A percentile compares a stretch with the other conserved stretches of the same genome.
Evolutionary conservation across 2,797 vertebrate species (phyloP).

Genomic region (Spea hammondii): DNA sequence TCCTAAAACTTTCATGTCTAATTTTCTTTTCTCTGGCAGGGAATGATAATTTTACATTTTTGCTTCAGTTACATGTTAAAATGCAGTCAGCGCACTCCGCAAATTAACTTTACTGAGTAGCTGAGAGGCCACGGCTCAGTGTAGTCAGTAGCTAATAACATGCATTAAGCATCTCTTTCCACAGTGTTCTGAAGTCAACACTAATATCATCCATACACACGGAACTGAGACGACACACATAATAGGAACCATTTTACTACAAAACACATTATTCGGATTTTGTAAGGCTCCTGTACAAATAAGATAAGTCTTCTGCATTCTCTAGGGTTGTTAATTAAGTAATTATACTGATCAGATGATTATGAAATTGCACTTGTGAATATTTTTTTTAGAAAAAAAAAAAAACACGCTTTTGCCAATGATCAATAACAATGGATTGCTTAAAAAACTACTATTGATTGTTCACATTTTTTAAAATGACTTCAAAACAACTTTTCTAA

Average conservation of each 20-base stretch:
- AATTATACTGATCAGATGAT: conserved; percentile 32
- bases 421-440: conserved; percentile 21
- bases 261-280: too few relatives aligned
- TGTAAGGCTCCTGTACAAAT: too few relatives aligned
- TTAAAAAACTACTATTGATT: conserved; percentile 34
- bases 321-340: not conserved
- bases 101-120: conserved; percentile 32
- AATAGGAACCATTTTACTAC: conserved; percentile 10
- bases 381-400: not conserved
- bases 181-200: conserved; percentile 16
- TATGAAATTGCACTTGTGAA: conserved; percentile 8
- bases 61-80: not conserved
- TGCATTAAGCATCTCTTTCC: conserved; percentile 26
- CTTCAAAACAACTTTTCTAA: conserved; percentile 50
- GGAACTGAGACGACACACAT: conserved; percentile 5
- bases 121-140: not conserved
- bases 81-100: not conserved
- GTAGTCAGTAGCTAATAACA: conserved; percentile 34
- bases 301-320: conserved; percentile 9
- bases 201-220: conserved; percentile 37
- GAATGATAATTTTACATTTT: too few relatives aligned
- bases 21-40: too few relatives aligned
- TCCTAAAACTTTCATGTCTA: too few relatives aligned
- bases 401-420: conserved; percentile 30
- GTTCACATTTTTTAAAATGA: not conserved